Conservation (phyloP, 1,140 invertebrate genomes). For the Conus betulinus region DNA sequence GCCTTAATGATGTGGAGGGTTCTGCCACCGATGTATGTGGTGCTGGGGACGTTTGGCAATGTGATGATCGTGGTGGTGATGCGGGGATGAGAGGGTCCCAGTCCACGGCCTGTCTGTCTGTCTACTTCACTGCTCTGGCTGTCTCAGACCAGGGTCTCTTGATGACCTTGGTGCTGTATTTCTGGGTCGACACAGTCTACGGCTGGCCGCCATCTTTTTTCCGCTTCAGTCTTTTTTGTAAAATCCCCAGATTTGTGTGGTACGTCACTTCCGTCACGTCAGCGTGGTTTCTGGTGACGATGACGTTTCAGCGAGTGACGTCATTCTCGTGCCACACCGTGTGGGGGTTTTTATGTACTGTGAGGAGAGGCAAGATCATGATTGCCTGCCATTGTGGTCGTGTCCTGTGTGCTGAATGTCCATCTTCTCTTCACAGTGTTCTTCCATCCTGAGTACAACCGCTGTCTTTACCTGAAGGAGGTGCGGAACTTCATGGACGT, state of each 20-base stretch:
- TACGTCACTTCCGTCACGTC: not conserved
- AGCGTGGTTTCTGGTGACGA: slow-evolving; percentile 14
- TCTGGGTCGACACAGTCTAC: not conserved
- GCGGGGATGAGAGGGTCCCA: not conserved
- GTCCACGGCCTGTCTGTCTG: not conserved
- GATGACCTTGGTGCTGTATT: not conserved
- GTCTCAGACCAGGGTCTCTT: slow-evolving; percentile 7
- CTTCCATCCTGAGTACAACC: not conserved
- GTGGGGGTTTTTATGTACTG: not conserved
- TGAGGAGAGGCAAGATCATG: not conserved
- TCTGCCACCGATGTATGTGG: not conserved
- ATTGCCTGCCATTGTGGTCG: not conserved
- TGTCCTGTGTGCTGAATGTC: not conserved
- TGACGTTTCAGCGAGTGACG: slow-evolving; percentile 15
- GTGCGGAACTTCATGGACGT: not conserved
- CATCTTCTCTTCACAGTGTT: not conserved
- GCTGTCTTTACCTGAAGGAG: not conserved
- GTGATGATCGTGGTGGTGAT: slow-evolving; percentile 11
- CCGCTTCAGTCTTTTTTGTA: not conserved
- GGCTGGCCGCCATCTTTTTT: too few relatives aligned
- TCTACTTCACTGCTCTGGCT: slow-evolving; percentile 9
- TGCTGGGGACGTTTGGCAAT: slow-evolving; percentile 9
- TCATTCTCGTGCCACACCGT: not conserved
- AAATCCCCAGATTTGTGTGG: not conserved
- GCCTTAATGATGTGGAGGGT: not conserved